These are phyloP conservation scores for Teleogryllus occipitalis DNA, from an alignment of 1,140 invertebrate genomes.

Conservation along the genomic window DNA sequence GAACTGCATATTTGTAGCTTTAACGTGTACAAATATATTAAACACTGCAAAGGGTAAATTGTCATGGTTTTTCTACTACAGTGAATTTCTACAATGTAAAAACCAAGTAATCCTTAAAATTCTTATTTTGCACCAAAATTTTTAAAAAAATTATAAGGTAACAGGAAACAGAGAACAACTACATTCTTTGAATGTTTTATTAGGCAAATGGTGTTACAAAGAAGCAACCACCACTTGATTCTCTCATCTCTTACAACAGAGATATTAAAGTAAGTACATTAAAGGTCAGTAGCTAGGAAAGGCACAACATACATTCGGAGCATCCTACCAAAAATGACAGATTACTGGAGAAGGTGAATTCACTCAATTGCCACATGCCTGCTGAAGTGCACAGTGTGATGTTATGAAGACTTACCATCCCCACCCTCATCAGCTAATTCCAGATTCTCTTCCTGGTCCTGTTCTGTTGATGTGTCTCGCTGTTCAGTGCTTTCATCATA, in stretches of 20 bases:
- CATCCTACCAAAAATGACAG: not conserved
- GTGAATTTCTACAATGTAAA: too few species aligned
- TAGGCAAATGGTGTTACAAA: not conserved
- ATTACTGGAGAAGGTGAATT: not conserved
- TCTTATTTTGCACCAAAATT: not conserved
- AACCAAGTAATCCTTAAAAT: too few species aligned
- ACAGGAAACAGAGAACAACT: not conserved
- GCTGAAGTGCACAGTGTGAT: not conserved
- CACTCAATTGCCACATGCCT: not conserved
- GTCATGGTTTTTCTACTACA: too few species aligned
- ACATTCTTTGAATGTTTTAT: not conserved
- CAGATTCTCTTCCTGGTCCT: constrained; percentile 19
- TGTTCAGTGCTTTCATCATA: constrained; percentile 8
- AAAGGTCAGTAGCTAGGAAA: not conserved
- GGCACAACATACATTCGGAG: not conserved
- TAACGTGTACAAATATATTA: too few species aligned
- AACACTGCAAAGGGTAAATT: too few species aligned
- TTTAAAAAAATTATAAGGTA: not conserved
- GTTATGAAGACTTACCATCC: constrained; percentile 16
- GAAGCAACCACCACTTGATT: not conserved
- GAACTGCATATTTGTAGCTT: too few species aligned
- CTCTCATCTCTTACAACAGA: not conserved
- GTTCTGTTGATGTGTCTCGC: not conserved
- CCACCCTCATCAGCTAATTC: constrained; percentile 22
- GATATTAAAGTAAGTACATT: not conserved